Percentiles rank a stretch among this genome's conserved stretches.
These are phyloP conservation scores for Trichopoda pennipes DNA, from an alignment of 2,888 invertebrate species.

Conservation along the genomic window DNA sequence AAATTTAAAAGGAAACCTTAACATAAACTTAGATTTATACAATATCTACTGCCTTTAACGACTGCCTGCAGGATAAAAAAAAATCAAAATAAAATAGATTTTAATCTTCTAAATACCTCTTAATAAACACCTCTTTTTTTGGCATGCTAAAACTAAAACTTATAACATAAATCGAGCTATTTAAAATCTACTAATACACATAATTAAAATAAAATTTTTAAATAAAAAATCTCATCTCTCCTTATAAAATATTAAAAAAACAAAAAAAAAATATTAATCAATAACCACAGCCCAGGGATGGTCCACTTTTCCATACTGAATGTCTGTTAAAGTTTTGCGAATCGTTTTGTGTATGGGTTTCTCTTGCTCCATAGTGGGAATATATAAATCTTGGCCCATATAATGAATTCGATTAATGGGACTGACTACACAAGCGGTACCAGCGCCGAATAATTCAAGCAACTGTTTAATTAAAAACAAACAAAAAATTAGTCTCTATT, in stretches of 20 bases:
- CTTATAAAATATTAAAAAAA: slow-evolving; percentile 21
- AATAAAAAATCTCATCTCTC: slow-evolving; percentile 54
- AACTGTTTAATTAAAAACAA: slow-evolving; percentile 83
- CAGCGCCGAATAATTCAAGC: slow-evolving; percentile 98
- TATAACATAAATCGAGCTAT: slow-evolving; percentile 62
- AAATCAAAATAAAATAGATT: not conserved
- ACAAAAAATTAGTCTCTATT: not conserved
- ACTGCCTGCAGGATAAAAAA: not conserved
- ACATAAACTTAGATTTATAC: slow-evolving; percentile 4
- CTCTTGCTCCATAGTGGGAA: slow-evolving; percentile 89
- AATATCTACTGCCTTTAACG: not conserved
- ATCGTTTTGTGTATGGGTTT: slow-evolving; percentile 88
- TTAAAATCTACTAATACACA: slow-evolving; percentile 77
- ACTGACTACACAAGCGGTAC: slow-evolving; percentile 97
- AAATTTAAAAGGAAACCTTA: slow-evolving; percentile 9
- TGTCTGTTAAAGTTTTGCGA: slow-evolving; percentile 89
- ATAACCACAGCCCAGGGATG: slow-evolving; percentile 90
- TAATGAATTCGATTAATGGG: slow-evolving; percentile 94
- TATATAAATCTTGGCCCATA: slow-evolving; percentile 84
- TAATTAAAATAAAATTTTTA: slow-evolving; percentile 50
- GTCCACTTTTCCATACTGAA: slow-evolving; percentile 92
- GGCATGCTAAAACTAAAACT: slow-evolving; percentile 22
- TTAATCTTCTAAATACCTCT: not conserved
- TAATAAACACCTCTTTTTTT: not conserved
- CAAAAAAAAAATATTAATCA: slow-evolving; percentile 78